phyloP scores from a whole-genome alignment of 1,140 invertebrate species.

The Ips typographus region DNA sequence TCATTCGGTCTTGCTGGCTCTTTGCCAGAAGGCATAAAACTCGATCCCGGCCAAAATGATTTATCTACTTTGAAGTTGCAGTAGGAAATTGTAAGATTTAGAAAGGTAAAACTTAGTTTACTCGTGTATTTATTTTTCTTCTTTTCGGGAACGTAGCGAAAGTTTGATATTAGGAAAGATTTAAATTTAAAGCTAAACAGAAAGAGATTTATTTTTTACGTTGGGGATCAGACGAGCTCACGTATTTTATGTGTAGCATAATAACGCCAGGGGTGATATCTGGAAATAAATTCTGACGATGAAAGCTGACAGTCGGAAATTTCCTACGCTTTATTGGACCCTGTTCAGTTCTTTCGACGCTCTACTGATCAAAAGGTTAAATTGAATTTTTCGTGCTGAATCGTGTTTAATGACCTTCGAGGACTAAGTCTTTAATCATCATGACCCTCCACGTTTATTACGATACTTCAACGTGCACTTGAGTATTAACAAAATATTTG shows the following conservation, averaged over 20 bases:
- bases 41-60: slow-evolving; percentile 20
- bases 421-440: no score
- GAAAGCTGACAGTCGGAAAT: not conserved
- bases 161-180: slow-evolving; percentile 22
- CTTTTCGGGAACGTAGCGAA: slow-evolving; percentile 9
- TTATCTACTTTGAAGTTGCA: slow-evolving; percentile 28
- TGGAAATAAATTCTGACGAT: not conserved
- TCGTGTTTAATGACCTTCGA: not conserved
- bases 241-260: not conserved
- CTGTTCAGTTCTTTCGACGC: not conserved
- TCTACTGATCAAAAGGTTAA: not conserved
- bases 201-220: slow-evolving; percentile 21
- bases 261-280: not conserved
- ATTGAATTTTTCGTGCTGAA: not conserved
- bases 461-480: no score
- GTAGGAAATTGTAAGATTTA: slow-evolving; percentile 27
- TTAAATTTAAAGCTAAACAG: slow-evolving; percentile 18
- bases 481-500: no score
- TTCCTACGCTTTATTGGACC: not conserved
- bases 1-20: slow-evolving; percentile 17
- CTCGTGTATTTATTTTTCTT: slow-evolving; percentile 21
- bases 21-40: slow-evolving; percentile 22
- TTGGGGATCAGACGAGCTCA: not conserved
- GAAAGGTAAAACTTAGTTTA: slow-evolving; percentile 26
- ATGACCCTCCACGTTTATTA: no score